Evolutionary conservation across 2,888 invertebrate genomes (phyloP).

Genomic region (Fragum whitleyi): DNA sequence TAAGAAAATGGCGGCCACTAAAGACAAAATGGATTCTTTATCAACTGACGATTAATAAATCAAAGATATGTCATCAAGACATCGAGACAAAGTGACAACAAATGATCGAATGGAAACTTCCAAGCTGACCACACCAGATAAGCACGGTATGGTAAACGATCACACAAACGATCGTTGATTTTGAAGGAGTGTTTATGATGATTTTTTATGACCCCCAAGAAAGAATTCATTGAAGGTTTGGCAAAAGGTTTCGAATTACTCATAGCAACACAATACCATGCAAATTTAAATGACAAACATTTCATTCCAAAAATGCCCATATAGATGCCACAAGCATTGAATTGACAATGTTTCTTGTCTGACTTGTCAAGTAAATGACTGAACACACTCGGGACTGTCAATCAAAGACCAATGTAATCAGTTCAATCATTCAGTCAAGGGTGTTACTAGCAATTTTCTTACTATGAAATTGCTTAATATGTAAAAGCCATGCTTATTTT

Average conservation of each 20-base stretch:
- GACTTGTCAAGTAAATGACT: no score
- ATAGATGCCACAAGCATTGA: no score
- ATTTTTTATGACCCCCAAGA: slow-evolving; percentile 21
- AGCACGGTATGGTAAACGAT: slow-evolving; percentile 46
- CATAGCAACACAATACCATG: slow-evolving; percentile 17
- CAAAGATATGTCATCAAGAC: slow-evolving; percentile 43
- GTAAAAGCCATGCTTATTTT: no score
- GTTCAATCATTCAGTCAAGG: no score
- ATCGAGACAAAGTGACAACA: slow-evolving; percentile 18
- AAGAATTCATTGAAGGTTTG: background rate
- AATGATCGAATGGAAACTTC: slow-evolving; percentile 46
- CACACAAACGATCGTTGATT: background rate
- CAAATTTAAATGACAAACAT: no score
- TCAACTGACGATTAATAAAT: slow-evolving; percentile 32
- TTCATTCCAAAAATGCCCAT: no score
- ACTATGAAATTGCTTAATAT: no score
- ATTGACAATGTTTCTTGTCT: no score
- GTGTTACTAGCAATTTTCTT: no score
- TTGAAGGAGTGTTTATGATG: slow-evolving; percentile 33
- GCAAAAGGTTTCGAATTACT: slow-evolving; percentile 1
- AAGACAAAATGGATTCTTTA: slow-evolving; percentile 68
- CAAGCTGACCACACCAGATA: slow-evolving; percentile 40
- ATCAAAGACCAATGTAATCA: no score
- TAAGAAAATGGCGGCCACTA: slow-evolving; percentile 78
- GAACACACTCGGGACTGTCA: no score